Percentiles rank a stretch among this genome's conserved stretches.
Conservation (phyloP, 2,888 invertebrate species). For the Troilus luridus region DNA sequence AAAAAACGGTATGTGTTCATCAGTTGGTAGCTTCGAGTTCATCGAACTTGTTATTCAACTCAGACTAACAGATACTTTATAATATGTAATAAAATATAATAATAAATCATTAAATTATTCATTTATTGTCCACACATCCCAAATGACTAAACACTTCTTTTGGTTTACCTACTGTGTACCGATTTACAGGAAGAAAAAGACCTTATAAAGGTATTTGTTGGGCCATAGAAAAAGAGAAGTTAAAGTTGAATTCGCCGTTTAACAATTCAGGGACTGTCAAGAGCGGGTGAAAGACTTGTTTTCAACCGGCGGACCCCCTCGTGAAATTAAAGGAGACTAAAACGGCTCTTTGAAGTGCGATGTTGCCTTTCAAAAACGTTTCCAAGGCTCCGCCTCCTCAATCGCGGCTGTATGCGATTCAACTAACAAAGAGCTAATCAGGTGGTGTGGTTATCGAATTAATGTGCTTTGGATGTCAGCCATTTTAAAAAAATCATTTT, state of each 20-base stretch:
- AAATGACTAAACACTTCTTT: neutral
- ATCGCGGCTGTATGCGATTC: neutral
- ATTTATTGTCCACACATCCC: neutral
- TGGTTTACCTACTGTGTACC: neutral
- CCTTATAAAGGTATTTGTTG: neutral
- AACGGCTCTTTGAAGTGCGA: neutral
- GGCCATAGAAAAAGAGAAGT: neutral
- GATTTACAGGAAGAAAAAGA: neutral
- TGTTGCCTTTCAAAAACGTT: conserved; percentile 9
- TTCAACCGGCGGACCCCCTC: neutral
- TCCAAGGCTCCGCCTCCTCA: neutral
- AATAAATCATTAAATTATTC: no score
- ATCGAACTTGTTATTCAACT: no score
- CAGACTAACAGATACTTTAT: no score
- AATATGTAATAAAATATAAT: no score
- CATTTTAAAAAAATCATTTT: no score
- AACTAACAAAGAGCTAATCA: neutral
- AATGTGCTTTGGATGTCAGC: neutral
- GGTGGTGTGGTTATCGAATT: neutral
- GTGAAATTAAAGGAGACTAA: neutral
- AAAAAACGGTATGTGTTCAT: no score
- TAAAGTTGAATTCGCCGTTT: neutral
- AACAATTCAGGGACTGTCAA: neutral
- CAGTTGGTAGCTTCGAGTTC: no score
- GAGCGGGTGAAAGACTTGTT: neutral